Conservation (phyloP, 2,888 invertebrate genomes). For the Troides oblongomaculatus region DNA sequence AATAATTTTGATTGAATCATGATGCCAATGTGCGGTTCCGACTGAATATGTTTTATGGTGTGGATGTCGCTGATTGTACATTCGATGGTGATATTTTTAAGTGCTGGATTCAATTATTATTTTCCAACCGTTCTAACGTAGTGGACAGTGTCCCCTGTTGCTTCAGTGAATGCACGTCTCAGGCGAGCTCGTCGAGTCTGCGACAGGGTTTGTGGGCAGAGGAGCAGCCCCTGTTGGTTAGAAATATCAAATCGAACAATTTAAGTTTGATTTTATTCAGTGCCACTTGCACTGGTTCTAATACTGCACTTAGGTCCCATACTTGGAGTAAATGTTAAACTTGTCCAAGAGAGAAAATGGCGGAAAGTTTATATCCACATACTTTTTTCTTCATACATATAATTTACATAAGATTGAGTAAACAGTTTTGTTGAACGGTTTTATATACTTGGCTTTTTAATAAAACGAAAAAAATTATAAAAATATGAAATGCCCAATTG, state of each 20-base stretch:
- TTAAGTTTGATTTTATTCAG: constrained; percentile 59
- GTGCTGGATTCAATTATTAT: constrained; percentile 66
- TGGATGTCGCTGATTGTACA: constrained; percentile 60
- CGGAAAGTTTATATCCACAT: no score
- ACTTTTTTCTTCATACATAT: no score
- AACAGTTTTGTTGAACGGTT: no score
- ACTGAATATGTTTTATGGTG: no score
- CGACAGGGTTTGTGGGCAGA: constrained; percentile 94
- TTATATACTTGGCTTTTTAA: no score
- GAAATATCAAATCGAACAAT: constrained; percentile 65
- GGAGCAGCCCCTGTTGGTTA: constrained; percentile 88
- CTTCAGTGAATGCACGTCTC: constrained; percentile 93
- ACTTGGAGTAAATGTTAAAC: no score
- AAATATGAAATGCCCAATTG: no score
- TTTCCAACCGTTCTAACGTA: constrained; percentile 92
- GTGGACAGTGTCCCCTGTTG: constrained; percentile 92
- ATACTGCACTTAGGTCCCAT: constrained; percentile 30
- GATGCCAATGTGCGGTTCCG: no score
- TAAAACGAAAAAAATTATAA: no score
- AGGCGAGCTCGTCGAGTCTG: constrained; percentile 91
- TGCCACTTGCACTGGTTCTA: constrained; percentile 48
- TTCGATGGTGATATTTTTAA: constrained; percentile 56
- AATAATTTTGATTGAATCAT: no score
- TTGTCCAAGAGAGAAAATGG: no score
- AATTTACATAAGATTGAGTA: no score